Evolutionary conservation across 1,140 invertebrate species (phyloP).

Genomic region (Archivesica marissinica): DNA sequence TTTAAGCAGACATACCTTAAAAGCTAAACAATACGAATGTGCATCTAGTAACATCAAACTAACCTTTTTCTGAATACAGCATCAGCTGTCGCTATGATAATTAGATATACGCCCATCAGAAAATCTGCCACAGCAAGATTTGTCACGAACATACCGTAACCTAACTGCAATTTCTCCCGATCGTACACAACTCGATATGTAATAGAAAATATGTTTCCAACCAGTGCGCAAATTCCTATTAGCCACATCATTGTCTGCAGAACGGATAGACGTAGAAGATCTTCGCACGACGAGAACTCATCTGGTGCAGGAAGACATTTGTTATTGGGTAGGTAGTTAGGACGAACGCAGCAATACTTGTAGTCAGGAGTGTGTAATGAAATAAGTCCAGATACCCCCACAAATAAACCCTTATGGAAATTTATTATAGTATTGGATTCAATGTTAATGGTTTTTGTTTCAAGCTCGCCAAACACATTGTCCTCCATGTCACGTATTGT

Average conservation of each 20-base stretch:
- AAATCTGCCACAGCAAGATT: constrained; percentile 77
- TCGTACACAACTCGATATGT: constrained; percentile 67
- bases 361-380: constrained; percentile 62
- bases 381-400: constrained; percentile 31
- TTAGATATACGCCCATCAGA: constrained; percentile 79
- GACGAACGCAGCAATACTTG: constrained; percentile 68
- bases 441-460: constrained; percentile 48
- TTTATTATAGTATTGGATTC: constrained; percentile 45
- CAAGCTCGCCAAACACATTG: constrained; percentile 32
- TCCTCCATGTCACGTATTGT: constrained; percentile 41
- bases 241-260: constrained; percentile 72
- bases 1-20: too few species aligned
- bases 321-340: constrained; percentile 39
- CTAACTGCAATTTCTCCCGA: constrained; percentile 53
- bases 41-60: too few species aligned
- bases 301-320: constrained; percentile 64
- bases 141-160: constrained; percentile 73
- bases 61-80: constrained; percentile 71
- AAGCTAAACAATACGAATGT: too few species aligned
- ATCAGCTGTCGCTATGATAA: constrained; percentile 76
- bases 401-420: constrained; percentile 61
- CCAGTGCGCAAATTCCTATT: constrained; percentile 61
- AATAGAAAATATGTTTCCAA: constrained; percentile 72
- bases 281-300: constrained; percentile 73
- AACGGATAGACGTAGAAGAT: constrained; percentile 65